A percentile compares a stretch with the other conserved stretches of the same genome.
These are phyloP conservation scores for Cyprinodon diabolis DNA, from an alignment of 2,797 vertebrate genomes.

Conservation along the genomic window DNA sequence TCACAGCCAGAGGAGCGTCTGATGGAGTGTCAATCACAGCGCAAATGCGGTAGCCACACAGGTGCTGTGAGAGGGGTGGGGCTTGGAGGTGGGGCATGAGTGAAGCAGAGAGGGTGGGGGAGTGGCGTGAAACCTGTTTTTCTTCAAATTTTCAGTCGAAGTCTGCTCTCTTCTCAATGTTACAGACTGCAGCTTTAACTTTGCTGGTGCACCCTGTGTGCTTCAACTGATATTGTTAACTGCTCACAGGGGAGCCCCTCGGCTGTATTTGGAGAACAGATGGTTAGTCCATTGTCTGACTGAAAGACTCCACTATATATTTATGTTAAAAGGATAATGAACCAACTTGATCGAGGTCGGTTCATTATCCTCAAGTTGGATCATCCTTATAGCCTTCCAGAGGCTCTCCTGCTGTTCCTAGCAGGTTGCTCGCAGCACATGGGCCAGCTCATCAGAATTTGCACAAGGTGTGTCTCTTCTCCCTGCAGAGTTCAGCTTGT, in stretches of 20 bases:
- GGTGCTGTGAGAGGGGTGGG: too few species aligned
- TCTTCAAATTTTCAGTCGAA: too few species aligned
- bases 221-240: not conserved
- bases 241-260: not conserved
- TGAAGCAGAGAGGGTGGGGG: too few species aligned
- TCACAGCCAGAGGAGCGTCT: too few species aligned
- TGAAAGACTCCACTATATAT: conserved; percentile 20
- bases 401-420: conserved; percentile 29
- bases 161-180: too few species aligned
- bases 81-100: too few species aligned
- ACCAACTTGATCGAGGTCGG: not conserved
- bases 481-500: conserved; percentile 23
- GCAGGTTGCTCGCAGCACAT: conserved; percentile 15
- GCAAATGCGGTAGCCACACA: too few species aligned
- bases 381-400: conserved; percentile 6
- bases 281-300: not conserved
- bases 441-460: conserved; percentile 39
- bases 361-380: not conserved
- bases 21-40: too few species aligned
- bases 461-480: conserved; percentile 25
- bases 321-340: conserved; percentile 25
- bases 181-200: too few species aligned
- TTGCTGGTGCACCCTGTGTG: not conserved
- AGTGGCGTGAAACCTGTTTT: too few species aligned
- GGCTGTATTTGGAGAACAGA: not conserved